phyloP scores from a whole-genome alignment of 2,888 invertebrate genomes.

The Theodoxus fluviatilis region DNA sequence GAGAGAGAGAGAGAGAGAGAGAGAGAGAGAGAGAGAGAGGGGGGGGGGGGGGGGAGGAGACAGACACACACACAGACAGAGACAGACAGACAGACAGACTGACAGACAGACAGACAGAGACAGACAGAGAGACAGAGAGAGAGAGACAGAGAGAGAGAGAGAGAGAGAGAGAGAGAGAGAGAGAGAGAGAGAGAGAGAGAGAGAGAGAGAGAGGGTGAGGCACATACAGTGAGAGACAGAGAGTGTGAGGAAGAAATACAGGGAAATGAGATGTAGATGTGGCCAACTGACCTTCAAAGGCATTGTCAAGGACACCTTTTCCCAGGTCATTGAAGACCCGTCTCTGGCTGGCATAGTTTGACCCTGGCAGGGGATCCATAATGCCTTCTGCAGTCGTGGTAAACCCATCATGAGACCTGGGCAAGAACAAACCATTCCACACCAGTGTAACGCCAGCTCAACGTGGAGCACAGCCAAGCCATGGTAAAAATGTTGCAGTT shows the following conservation, averaged over 20 bases:
- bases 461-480: no score
- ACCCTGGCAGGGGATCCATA: constrained; percentile 48
- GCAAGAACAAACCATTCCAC: constrained; percentile 1
- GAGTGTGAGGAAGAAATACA: background rate
- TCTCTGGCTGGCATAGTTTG: constrained; percentile 62
- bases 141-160: background rate
- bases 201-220: background rate
- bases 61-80: no score
- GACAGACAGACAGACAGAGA: background rate
- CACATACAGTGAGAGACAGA: background rate
- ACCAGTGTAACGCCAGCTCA: no score
- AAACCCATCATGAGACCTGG: constrained; percentile 66
- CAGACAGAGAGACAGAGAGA: background rate
- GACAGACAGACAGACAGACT: no score
- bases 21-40: no score
- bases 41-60: no score
- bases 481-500: no score
- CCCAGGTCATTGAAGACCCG: constrained; percentile 65
- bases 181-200: background rate
- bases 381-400: constrained; percentile 48
- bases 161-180: background rate
- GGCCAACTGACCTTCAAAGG: constrained; percentile 59
- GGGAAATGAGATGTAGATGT: background rate
- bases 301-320: constrained; percentile 65
- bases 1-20: no score